These are phyloP conservation scores for Patiria pectinifera DNA, from an alignment of 53 echinoderm and acorn worm genomes.

Conservation along the genomic window DNA sequence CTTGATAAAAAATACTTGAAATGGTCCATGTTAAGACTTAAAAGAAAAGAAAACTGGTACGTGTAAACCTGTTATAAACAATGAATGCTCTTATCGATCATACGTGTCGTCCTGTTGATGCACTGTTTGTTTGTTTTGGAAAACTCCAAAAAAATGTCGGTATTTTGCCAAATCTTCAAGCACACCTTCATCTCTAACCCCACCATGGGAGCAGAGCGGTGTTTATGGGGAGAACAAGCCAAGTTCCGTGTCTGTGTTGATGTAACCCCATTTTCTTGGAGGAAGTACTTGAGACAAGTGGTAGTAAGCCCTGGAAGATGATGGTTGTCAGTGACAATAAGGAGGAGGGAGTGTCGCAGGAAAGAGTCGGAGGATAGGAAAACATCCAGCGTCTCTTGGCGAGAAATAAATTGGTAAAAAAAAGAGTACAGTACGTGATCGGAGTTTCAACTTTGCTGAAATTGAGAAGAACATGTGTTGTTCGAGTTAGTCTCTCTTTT, in stretches of 20 bases:
- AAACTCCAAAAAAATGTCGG: background rate
- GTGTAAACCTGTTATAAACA: background rate
- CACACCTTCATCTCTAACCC: background rate
- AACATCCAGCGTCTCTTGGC: background rate
- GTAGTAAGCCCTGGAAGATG: background rate
- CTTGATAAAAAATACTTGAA: too few relatives aligned
- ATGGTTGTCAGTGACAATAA: constrained; percentile 4
- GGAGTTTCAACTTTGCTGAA: background rate
- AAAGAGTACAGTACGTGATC: background rate
- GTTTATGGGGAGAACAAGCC: background rate
- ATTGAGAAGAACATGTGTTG: background rate
- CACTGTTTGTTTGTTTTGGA: background rate
- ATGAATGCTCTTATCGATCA: background rate
- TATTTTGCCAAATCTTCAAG: background rate
- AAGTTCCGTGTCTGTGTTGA: constrained; percentile 4
- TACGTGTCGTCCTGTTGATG: background rate
- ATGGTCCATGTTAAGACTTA: too few relatives aligned
- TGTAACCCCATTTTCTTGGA: constrained; percentile 33
- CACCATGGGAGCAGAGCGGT: background rate
- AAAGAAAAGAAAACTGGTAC: background rate
- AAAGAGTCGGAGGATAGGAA: background rate
- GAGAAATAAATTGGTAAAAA: background rate
- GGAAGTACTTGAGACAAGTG: constrained; percentile 59
- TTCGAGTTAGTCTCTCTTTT: background rate
- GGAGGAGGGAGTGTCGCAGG: background rate